Conservation (phyloP, 2,888 invertebrate species). For the Tetragnatha montana region DNA sequence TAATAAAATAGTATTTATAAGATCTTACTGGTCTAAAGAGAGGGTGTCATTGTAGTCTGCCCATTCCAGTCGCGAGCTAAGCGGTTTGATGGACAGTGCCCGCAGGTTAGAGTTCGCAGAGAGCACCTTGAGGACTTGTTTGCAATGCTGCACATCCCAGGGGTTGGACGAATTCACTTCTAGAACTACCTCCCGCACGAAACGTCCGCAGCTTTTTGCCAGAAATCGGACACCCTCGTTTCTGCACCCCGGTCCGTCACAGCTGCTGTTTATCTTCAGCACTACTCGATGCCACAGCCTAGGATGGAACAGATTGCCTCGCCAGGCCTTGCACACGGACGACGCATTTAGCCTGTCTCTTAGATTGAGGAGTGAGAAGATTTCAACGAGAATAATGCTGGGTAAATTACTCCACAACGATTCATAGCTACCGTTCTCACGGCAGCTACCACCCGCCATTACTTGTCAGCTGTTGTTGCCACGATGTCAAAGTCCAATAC, state of each 20-base stretch:
- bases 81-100: conserved; percentile 75
- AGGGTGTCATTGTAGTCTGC: conserved; percentile 60
- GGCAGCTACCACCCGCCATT: conserved; percentile 67
- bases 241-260: conserved; percentile 48
- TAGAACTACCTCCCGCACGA: conserved; percentile 75
- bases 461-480: conserved; percentile 56
- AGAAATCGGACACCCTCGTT: conserved; percentile 74
- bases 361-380: conserved; percentile 78
- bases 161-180: conserved; percentile 75
- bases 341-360: conserved; percentile 79
- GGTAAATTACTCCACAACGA: conserved; percentile 73
- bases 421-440: neutral
- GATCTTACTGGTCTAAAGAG: conserved; percentile 64
- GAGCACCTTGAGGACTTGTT: conserved; percentile 74
- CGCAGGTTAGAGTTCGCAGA: conserved; percentile 75
- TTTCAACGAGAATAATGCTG: conserved; percentile 76
- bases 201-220: conserved; percentile 75
- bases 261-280: conserved; percentile 71
- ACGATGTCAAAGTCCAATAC: conserved; percentile 11
- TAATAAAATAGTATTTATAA: neutral
- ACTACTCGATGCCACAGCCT: conserved; percentile 74
- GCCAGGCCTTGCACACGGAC: conserved; percentile 80
- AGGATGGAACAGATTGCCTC: conserved; percentile 77
- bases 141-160: conserved; percentile 74
- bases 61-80: conserved; percentile 76